A percentile compares a stretch with the other conserved stretches of the same genome.
phyloP scores from a whole-genome alignment of 2,113 vertebrate genomes.

The Aegotheles bennettii region DNA sequence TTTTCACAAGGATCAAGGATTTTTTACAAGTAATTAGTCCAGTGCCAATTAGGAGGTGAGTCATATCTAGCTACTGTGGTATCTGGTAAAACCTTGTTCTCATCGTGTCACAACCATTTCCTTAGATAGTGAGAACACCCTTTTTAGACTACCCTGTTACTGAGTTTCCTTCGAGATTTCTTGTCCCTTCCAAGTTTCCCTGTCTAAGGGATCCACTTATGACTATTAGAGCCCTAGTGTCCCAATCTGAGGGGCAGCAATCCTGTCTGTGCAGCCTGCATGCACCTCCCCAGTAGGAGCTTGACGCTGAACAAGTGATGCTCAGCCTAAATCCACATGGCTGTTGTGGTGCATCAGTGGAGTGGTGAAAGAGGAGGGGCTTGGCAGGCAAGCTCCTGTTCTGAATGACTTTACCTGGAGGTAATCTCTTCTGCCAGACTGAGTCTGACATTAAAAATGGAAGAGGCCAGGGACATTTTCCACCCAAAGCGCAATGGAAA shows the following conservation, averaged over 20 bases:
- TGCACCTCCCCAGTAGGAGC: background rate
- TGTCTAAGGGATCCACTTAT: background rate
- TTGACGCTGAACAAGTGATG: background rate
- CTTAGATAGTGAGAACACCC: fast-evolving
- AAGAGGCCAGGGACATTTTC: constrained; percentile 62
- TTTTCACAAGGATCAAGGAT: background rate
- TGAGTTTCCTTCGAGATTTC: background rate
- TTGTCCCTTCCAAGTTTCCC: background rate
- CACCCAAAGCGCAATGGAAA: constrained; percentile 65
- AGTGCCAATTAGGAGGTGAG: background rate
- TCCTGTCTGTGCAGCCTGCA: background rate
- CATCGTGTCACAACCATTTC: fast-evolving
- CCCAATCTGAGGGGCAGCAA: too few species aligned
- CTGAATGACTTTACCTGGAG: constrained; percentile 71
- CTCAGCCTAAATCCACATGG: background rate
- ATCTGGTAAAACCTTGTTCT: background rate
- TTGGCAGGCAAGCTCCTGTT: constrained; percentile 25
- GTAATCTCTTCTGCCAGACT: constrained; percentile 68
- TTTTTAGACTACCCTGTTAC: background rate
- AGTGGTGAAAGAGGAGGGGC: background rate
- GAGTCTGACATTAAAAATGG: constrained; percentile 72
- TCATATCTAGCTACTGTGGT: background rate
- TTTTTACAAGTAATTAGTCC: background rate
- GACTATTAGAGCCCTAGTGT: too few species aligned
- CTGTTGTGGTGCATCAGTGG: background rate